Conservation (phyloP, 1,140 invertebrate genomes). For the Bombyx mandarina region DNA sequence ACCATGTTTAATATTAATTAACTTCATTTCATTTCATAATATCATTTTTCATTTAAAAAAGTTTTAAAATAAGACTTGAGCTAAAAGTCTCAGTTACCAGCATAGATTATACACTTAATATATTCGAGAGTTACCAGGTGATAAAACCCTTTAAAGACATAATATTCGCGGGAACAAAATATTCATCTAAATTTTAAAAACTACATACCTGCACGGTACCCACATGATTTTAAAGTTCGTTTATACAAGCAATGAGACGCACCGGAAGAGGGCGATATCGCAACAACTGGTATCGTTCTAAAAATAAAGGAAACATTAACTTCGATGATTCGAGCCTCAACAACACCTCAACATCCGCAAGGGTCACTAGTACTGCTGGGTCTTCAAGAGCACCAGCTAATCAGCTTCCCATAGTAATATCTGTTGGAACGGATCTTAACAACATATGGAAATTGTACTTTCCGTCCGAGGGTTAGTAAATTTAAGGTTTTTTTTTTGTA, state of each 20-base stretch:
- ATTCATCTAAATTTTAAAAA: no score
- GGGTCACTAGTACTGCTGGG: conserved; percentile 18
- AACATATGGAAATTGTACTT: conserved; percentile 80
- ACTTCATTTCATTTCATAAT: no score
- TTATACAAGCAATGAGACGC: conserved; percentile 34
- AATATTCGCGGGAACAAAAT: no score
- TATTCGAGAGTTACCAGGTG: no score
- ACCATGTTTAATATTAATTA: no score
- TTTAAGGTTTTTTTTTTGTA: conserved; percentile 1
- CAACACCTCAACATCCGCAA: conserved; percentile 24
- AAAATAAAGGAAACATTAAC: conserved; percentile 20
- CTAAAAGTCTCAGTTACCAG: no score
- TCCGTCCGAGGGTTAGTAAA: conserved; percentile 72
- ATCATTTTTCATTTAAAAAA: no score
- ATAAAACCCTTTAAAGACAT: no score
- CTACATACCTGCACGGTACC: no score
- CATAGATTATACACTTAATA: no score
- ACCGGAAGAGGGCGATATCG: conserved; percentile 51
- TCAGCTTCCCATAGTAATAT: conserved; percentile 41
- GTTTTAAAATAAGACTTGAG: no score
- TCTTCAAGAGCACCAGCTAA: conserved; percentile 49
- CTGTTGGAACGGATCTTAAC: conserved; percentile 52
- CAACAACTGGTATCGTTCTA: conserved; percentile 38
- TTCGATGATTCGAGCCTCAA: conserved; percentile 34
- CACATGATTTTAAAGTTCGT: no score